phyloP scores from a whole-genome alignment of 1,140 invertebrate species.

The Drosophila trapezifrons region DNA sequence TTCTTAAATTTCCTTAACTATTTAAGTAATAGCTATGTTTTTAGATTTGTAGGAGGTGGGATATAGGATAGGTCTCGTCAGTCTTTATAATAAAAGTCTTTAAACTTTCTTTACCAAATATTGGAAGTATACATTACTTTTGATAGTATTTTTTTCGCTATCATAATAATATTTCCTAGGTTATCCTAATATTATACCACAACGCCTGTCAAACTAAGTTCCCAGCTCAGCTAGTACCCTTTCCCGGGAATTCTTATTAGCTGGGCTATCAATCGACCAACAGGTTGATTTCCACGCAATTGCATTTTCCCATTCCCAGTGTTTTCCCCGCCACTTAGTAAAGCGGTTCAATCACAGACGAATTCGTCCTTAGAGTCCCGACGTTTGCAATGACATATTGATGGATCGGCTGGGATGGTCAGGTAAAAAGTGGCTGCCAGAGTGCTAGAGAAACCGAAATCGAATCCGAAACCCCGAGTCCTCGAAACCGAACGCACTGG shows the following conservation, averaged over 20 bases:
- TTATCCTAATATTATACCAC: not conserved
- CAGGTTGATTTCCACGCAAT: slow-evolving; percentile 64
- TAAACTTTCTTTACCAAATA: too few relatives aligned
- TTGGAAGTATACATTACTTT: too few relatives aligned
- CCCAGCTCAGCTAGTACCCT: not conserved
- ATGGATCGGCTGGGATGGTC: slow-evolving; percentile 53
- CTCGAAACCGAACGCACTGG: slow-evolving; percentile 22
- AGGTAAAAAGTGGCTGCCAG: slow-evolving; percentile 30
- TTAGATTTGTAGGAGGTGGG: too few relatives aligned
- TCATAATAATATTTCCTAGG: not conserved
- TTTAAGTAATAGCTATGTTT: too few relatives aligned
- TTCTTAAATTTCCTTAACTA: too few relatives aligned
- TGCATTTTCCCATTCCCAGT: slow-evolving; percentile 36
- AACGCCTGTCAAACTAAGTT: not conserved
- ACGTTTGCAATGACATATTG: slow-evolving; percentile 43
- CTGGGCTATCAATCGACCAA: slow-evolving; percentile 14
- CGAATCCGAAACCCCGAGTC: slow-evolving; percentile 6
- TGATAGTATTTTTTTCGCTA: too few relatives aligned
- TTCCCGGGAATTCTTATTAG: slow-evolving; percentile 57
- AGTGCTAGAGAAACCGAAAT: slow-evolving; percentile 25
- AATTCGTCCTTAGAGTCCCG: slow-evolving; percentile 31
- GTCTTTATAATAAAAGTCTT: too few relatives aligned
- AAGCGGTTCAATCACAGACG: slow-evolving; percentile 36
- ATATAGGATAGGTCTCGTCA: too few relatives aligned
- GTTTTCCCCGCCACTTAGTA: not conserved